These are phyloP conservation scores for Hemaris fuciformis DNA, from an alignment of 2,888 invertebrate species.

Conservation along the genomic window DNA sequence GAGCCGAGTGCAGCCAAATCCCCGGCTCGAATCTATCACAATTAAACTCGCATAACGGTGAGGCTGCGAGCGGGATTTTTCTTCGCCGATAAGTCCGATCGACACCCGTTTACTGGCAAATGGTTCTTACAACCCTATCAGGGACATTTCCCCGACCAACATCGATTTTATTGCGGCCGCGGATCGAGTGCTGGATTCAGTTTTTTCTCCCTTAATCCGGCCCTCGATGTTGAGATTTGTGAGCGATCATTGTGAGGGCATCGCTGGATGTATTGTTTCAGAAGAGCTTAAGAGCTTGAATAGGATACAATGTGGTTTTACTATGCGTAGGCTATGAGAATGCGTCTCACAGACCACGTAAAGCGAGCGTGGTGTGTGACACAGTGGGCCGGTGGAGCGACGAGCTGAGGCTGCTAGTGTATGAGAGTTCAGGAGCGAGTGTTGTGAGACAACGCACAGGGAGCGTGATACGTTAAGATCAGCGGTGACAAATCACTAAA, in stretches of 20 bases:
- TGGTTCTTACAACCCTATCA: constrained; percentile 12
- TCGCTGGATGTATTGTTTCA: background rate
- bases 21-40: constrained; percentile 16
- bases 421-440: too few relatives aligned
- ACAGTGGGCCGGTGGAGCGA: too few relatives aligned
- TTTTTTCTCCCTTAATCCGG: constrained; percentile 9
- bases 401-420: too few relatives aligned
- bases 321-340: background rate
- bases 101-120: constrained; percentile 10
- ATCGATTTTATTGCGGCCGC: constrained; percentile 14
- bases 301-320: background rate
- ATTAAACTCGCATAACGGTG: constrained; percentile 17
- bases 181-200: constrained; percentile 3
- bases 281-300: background rate
- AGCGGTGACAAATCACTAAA: background rate
- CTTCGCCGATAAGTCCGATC: constrained; percentile 7
- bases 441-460: too few relatives aligned
- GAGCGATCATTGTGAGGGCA: background rate
- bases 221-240: background rate
- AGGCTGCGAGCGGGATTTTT: background rate
- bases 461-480: too few relatives aligned
- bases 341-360: background rate
- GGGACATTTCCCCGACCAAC: constrained; percentile 7
- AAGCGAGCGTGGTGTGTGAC: background rate
- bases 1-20: background rate